Evolutionary conservation across 2,113 vertebrate species (phyloP).

Genomic region (Calidris pygmaea): DNA sequence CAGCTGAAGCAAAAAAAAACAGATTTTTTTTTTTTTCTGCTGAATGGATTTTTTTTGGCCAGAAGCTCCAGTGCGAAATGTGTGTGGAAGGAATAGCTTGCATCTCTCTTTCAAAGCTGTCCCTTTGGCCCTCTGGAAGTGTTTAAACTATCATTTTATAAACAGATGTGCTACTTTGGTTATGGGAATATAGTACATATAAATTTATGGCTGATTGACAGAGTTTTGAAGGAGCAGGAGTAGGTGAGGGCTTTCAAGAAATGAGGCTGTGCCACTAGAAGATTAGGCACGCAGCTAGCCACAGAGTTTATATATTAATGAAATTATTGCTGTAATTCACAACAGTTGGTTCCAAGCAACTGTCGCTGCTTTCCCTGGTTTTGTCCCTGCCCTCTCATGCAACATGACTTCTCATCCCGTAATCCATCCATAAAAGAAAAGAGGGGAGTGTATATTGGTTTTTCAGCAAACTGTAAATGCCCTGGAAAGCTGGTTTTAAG

Average conservation of each 20-base stretch:
- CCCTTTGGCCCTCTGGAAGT: neutral
- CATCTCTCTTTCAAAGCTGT: neutral
- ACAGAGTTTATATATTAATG: accelerated
- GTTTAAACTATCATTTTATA: neutral
- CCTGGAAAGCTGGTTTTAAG: neutral
- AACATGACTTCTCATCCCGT: accelerated
- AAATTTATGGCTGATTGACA: neutral
- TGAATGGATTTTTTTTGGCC: neutral
- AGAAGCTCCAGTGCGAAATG: neutral
- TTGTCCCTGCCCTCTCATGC: neutral
- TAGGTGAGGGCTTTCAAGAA: neutral
- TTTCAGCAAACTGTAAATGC: neutral
- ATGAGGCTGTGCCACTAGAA: accelerated
- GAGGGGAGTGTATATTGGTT: accelerated
- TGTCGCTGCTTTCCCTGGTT: neutral
- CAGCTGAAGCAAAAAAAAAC: neutral
- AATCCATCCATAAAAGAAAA: neutral
- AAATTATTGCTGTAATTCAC: neutral
- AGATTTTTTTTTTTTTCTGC: neutral
- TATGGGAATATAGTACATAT: accelerated
- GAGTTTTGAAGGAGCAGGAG: neutral
- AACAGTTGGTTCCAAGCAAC: neutral
- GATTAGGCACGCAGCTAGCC: accelerated
- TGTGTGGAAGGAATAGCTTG: accelerated
- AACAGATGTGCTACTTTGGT: neutral